Base-by-base conservation (phyloP, 2,113 vertebrate genomes). In the Oxyura jamaicensis region DNA sequence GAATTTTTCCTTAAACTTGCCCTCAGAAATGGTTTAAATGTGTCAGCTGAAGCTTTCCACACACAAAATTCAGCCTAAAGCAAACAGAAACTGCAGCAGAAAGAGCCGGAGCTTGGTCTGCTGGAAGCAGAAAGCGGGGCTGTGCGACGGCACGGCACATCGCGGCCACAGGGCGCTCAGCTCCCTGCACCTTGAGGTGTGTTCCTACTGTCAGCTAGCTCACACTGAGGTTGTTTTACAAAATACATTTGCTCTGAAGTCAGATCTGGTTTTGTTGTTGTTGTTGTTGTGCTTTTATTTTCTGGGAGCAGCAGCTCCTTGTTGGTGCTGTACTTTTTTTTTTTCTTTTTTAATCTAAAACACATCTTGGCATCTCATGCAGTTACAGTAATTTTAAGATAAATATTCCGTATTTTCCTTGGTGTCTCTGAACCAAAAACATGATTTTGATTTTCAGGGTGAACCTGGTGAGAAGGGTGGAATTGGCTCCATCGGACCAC, bases 391-490 rank as follows among this genome's bases (percentile, higher is more conserved):
- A 35, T 78, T 90, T 81, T 39, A 48, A 44, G 33, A 22, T 46
- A 72, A 93, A 72, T 84, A 50, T 25, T 33, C 58, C 82, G 0
- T 48, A 1, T 86, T 92, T 87, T 62, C 33, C 6, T 26, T 68
- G 36, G 4, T 76, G 22, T 86, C 42, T 67, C 81, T 58, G 35
- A 74, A 73, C 39, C 25, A 66, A 88, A 90, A 80, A 21, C 10
- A 17, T 75, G 44, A 53, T 90, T 72, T 90, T 88, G 9, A 42
- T 91, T 97, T 97, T 89, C 97, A 99, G 99, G 99, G 99, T 69
- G 97, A 98, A 90, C 97, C 98, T 33, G 99, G 99, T 48, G 98
- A 98, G 88, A 99, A 98, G 77, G 98, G 98, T 46, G 48, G 88
- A 10, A 81, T 97, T 5, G 98, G 98, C 93, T 91, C 95, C 39